Evolutionary conservation across 1,140 invertebrate genomes (phyloP).

Genomic region (Hycleus cichorii): DNA sequence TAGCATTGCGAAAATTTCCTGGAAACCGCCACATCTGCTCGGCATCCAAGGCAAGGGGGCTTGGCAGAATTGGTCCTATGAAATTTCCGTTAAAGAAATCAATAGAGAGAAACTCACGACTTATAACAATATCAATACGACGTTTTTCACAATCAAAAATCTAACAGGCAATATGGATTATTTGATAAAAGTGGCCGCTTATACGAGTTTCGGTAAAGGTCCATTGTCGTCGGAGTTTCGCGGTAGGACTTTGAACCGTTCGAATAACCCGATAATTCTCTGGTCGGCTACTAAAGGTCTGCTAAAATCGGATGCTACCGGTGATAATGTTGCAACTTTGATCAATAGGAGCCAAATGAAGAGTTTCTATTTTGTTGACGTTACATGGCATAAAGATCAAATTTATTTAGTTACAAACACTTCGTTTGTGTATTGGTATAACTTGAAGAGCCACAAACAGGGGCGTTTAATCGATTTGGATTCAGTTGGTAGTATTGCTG

Average conservation of each 20-base stretch:
- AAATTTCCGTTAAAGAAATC: slow-evolving; percentile 63
- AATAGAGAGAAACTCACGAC: slow-evolving; percentile 44
- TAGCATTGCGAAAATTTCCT: slow-evolving; percentile 65
- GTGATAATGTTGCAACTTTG: slow-evolving; percentile 58
- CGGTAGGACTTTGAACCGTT: slow-evolving; percentile 54
- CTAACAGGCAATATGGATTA: slow-evolving; percentile 69
- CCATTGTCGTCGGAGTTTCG: slow-evolving; percentile 72
- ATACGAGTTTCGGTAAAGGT: slow-evolving; percentile 63
- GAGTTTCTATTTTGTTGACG: slow-evolving; percentile 33
- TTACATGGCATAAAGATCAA: slow-evolving; percentile 39
- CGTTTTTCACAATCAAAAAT: slow-evolving; percentile 55
- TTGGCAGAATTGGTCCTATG: slow-evolving; percentile 80
- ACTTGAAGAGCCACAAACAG: slow-evolving; percentile 51
- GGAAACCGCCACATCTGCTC: slow-evolving; percentile 67
- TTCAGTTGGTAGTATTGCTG: slow-evolving; percentile 68
- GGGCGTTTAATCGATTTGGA: slow-evolving; percentile 55
- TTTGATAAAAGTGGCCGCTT: slow-evolving; percentile 67
- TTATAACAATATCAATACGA: slow-evolving; percentile 52
- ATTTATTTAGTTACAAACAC: slow-evolving; percentile 69
- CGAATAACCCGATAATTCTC: slow-evolving; percentile 44
- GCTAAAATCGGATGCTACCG: slow-evolving; percentile 64
- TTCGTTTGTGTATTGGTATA: slow-evolving; percentile 62
- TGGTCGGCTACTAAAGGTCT: slow-evolving; percentile 66
- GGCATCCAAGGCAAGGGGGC: slow-evolving; percentile 71
- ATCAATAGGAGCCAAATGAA: slow-evolving; percentile 51